Evolutionary conservation across 2,888 invertebrate genomes (phyloP).

Genomic region (Pollenia griseotomentosa): DNA sequence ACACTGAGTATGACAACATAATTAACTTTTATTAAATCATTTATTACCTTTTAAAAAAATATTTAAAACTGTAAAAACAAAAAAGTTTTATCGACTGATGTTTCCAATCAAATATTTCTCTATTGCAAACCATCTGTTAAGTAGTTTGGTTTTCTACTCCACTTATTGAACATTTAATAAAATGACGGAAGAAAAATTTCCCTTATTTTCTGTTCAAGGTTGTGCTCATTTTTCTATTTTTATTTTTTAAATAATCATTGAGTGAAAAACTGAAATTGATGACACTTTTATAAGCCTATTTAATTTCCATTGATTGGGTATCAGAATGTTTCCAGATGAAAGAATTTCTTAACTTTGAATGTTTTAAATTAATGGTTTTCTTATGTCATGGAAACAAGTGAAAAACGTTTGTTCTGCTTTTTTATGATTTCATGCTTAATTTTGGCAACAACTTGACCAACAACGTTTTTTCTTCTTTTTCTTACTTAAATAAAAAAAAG

Average conservation of each 20-base stretch:
- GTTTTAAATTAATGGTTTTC: slow-evolving; percentile 67
- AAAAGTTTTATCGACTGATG: no score
- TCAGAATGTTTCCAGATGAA: slow-evolving; percentile 81
- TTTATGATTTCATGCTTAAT: slow-evolving; percentile 54
- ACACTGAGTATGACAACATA: no score
- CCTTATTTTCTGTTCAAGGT: slow-evolving; percentile 29
- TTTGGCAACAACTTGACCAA: slow-evolving; percentile 66
- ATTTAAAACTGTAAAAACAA: no score
- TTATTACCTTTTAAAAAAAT: no score
- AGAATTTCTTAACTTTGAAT: slow-evolving; percentile 78
- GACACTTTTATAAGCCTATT: slow-evolving; percentile 57
- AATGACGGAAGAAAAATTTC: not conserved
- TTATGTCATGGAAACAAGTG: slow-evolving; percentile 51
- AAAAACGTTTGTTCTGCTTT: slow-evolving; percentile 40
- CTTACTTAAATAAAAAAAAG: not conserved
- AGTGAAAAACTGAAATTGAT: slow-evolving; percentile 61
- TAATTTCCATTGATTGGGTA: slow-evolving; percentile 74
- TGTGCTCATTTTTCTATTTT: slow-evolving; percentile 22
- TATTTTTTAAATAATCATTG: slow-evolving; percentile 62
- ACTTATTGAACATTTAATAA: slow-evolving; percentile 23
- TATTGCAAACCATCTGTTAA: slow-evolving; percentile 11
- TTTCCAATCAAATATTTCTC: not conserved
- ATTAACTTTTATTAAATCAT: no score
- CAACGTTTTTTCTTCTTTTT: not conserved
- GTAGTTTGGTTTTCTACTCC: slow-evolving; percentile 10